Base-by-base conservation (phyloP, 2,797 vertebrate species). In the Macropus fuliginosus region DNA sequence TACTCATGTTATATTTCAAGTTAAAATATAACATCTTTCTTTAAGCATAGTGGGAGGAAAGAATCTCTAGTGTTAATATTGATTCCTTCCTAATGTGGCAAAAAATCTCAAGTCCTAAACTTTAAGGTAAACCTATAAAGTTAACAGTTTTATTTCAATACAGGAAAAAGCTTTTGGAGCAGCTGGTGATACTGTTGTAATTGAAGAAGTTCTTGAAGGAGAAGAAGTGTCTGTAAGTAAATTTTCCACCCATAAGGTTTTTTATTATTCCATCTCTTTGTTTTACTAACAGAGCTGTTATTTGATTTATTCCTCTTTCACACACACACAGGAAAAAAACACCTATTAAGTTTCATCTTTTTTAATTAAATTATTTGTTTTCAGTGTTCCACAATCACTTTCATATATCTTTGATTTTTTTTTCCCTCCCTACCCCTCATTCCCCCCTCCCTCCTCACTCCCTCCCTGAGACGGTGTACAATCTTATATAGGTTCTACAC, bases 191-290 rank as follows among this genome's bases (percentile, higher is more conserved):
- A 99, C 99, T 0, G 98, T 99, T 96, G 99, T 99, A 96, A 98
- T 99, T 54, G 99, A 99, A 97, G 99, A 99, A 96, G 98, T 99
- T 34, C 99, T 99, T 34, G 99, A 99, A 95, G 99, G 99, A 97
- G 99, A 99, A 98, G 99, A 99, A 97, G 99, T 99, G 92, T 99
- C 99, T 95, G 99, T 99, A 98, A 56, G 99, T 99, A 95, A 91
- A 57, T 56, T 92, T 93, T 59, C 89, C 12, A 0, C 96, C 54
- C 10, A 62, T 96, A 34, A 28, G n/a, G 11, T 12, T 59, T 59
- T 91, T n/a, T 81, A 27, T 11, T 87, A 50, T 87, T 50, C 18
- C 21, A 50, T 12, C 9, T 27, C 21, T 74, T 74, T 87, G 74
- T 87, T 46, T 74, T 46, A 21, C 21, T 81, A 46, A 4, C 8